Evolutionary conservation across 1,140 invertebrate genomes (phyloP).

Genomic region (Coenobita brevimanus): DNA sequence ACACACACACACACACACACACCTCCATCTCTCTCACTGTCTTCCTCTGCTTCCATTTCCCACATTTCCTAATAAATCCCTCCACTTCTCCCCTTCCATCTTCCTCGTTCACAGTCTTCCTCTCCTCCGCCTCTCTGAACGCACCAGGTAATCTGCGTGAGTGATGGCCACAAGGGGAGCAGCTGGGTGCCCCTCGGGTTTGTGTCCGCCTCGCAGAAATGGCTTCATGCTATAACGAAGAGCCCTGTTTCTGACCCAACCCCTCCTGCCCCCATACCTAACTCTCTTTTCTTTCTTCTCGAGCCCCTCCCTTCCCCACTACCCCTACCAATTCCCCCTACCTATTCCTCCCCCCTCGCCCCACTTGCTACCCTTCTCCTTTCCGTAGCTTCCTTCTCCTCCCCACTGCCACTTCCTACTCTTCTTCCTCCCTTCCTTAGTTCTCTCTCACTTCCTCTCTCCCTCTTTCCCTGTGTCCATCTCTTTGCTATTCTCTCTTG

Average conservation of each 20-base stretch:
- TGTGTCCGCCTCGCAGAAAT: neutral
- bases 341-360: neutral
- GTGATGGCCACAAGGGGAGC: constrained; percentile 1
- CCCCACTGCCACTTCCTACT: too few species aligned
- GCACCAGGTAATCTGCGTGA: constrained; percentile 19
- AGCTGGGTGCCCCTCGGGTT: neutral
- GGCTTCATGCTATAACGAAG: constrained; percentile 12
- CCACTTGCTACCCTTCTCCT: too few species aligned
- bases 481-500: too few species aligned
- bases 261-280: neutral
- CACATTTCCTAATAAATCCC: too few species aligned
- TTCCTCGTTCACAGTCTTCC: neutral
- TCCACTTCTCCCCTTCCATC: neutral
- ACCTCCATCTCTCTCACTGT: too few species aligned
- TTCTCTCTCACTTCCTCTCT: too few species aligned
- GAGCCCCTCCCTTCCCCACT: neutral
- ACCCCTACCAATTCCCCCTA: neutral
- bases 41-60: too few species aligned
- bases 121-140: neutral
- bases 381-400: too few species aligned
- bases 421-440: too few species aligned
- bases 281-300: neutral
- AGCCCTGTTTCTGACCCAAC: too few species aligned
- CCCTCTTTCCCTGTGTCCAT: too few species aligned
- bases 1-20: too few species aligned